Evolutionary conservation across 2,797 vertebrate genomes (phyloP).

Genomic region (Sandelia bainsii): DNA sequence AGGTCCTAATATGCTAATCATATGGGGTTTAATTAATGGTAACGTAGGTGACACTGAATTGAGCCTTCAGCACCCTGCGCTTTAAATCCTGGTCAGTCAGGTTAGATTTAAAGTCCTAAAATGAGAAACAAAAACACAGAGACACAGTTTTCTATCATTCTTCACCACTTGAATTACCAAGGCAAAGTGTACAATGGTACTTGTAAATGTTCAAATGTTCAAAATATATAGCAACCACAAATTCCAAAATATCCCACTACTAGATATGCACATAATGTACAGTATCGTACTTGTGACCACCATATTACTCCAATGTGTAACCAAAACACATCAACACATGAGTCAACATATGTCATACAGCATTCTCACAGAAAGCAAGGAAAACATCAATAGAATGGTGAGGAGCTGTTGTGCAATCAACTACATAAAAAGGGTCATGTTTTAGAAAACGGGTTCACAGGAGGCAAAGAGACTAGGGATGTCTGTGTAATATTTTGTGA

Average conservation of each 20-base stretch:
- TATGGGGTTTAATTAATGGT: constrained; percentile 57
- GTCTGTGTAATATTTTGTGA: no score
- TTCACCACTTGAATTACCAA: no score
- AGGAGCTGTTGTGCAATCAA: no score
- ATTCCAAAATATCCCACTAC: background rate
- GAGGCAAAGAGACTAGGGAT: background rate
- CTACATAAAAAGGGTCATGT: background rate
- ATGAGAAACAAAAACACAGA: background rate
- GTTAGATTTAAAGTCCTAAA: constrained; percentile 1
- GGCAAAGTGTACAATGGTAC: no score
- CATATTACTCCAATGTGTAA: background rate
- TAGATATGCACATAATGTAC: background rate
- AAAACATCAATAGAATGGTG: no score
- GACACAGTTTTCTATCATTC: no score
- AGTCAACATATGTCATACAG: background rate
- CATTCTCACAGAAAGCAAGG: background rate
- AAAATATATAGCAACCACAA: no score
- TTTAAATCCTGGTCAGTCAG: constrained; percentile 13
- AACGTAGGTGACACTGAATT: constrained; percentile 27
- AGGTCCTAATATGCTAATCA: constrained; percentile 55
- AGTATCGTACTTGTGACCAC: no score
- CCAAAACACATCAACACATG: background rate
- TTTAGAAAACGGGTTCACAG: no score
- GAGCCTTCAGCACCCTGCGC: background rate
- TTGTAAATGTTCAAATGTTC: no score